Percentiles rank a stretch among this genome's conserved stretches.
Evolutionary conservation across 1,140 invertebrate genomes (phyloP).

Genomic region (Saccostrea glomerata): DNA sequence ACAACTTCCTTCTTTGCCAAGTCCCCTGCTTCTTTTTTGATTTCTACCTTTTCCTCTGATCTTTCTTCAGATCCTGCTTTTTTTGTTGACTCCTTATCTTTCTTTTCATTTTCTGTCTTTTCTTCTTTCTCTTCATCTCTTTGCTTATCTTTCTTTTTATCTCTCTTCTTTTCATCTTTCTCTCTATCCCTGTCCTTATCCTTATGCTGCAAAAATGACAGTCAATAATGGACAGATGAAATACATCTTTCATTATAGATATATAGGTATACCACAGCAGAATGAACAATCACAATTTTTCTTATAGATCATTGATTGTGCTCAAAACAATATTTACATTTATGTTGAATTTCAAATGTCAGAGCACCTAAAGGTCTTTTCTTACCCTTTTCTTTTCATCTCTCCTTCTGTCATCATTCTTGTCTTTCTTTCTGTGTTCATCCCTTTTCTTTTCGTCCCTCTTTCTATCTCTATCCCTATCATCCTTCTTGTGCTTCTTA

Average conservation of each 20-base stretch:
- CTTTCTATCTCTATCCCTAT: conserved; percentile 50
- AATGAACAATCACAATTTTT: too few species aligned
- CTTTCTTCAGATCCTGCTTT: neutral
- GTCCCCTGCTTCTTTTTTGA: neutral
- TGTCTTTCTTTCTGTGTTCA: conserved; percentile 71
- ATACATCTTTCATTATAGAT: too few species aligned
- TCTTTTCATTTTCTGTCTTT: conserved; percentile 36
- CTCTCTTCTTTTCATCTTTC: conserved; percentile 51
- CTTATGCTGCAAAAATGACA: neutral
- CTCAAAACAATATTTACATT: too few species aligned
- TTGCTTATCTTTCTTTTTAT: conserved; percentile 48
- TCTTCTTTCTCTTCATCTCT: conserved; percentile 39
- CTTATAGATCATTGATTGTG: too few species aligned
- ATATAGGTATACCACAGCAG: too few species aligned
- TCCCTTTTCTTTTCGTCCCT: conserved; percentile 61
- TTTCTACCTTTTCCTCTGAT: conserved; percentile 3
- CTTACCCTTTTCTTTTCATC: conserved; percentile 68
- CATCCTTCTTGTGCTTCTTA: conserved; percentile 54
- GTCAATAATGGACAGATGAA: too few species aligned
- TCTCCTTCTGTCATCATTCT: conserved; percentile 76
- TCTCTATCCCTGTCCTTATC: conserved; percentile 46
- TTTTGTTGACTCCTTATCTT: conserved; percentile 1
- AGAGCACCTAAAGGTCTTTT: too few species aligned
- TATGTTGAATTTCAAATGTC: too few species aligned
- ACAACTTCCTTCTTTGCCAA: neutral